A percentile compares a stretch with the other conserved stretches of the same genome.
Conservation (phyloP, 2,888 invertebrate species). For the Sesia bembeciformis region DNA sequence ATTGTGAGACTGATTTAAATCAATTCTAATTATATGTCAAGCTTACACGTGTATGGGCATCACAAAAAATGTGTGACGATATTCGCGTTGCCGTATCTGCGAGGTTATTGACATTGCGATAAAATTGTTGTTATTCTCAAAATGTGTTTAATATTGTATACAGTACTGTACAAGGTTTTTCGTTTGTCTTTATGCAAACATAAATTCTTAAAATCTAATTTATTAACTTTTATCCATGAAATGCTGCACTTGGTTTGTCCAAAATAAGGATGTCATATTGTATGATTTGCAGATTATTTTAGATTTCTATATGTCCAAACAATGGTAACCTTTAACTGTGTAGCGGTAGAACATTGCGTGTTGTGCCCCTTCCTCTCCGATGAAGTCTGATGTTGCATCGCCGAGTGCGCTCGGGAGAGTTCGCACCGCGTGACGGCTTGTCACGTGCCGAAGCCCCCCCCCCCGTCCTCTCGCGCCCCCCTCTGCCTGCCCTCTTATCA, state of each 20-base stretch:
- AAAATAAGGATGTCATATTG: too few species aligned
- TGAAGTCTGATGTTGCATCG: too few species aligned
- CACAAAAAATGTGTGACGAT: slow-evolving; percentile 32
- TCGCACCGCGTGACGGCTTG: slow-evolving; percentile 38
- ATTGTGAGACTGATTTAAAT: neutral
- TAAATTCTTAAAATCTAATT: neutral
- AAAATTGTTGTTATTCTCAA: slow-evolving; percentile 20
- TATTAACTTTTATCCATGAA: too few species aligned
- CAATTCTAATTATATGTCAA: neutral
- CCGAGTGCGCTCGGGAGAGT: slow-evolving; percentile 3
- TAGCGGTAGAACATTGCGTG: too few species aligned
- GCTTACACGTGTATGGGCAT: slow-evolving; percentile 10
- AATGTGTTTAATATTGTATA: neutral
- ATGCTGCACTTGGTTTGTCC: too few species aligned
- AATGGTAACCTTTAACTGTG: too few species aligned
- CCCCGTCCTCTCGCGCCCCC: slow-evolving; percentile 5
- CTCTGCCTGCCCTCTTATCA: slow-evolving; percentile 21
- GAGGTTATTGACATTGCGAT: slow-evolving; percentile 49
- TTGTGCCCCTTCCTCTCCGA: too few species aligned
- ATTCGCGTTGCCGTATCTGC: slow-evolving; percentile 14
- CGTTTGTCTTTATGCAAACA: neutral
- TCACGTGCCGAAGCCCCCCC: slow-evolving; percentile 32
- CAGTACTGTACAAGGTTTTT: neutral
- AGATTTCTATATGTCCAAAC: too few species aligned
- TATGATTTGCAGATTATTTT: too few species aligned